Base-by-base conservation (phyloP, 2,888 invertebrate genomes). In the Chromoteleia sp. region DNA sequence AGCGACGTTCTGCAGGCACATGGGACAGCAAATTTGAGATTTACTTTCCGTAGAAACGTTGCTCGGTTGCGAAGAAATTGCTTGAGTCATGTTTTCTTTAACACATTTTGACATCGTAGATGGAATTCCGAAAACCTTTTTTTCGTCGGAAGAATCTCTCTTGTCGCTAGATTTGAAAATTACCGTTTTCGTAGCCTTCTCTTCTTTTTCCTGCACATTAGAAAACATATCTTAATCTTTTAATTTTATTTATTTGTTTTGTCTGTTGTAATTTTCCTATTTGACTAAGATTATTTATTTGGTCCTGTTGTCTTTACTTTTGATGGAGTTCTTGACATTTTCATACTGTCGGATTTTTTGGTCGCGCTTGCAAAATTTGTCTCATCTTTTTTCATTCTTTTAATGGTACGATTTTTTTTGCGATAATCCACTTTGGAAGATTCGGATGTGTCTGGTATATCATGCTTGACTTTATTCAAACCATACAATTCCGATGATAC, bases 1-100 rank as follows among this genome's bases (percentile, higher is more conserved):
- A 14, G 41, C 12, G 0, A 61, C 76, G 15, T 68, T 76, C 50
- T 59, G 75, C 0, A 58, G 29, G 21, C 75, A 75, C 30, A 59
- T 21, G 3, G 75, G 75, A 30, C 74, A 74, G 41, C 29, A 48
- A 21, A 10, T 41, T 14, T 3, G 14, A 14, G 39, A 14, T 4
- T 41, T 5, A 33, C 33, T 33, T 1, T 33, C 10, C 10, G 10
- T 2, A 10, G 33, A 10, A 33, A 33, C 10, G 1, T 33, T 33
- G 10, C 33, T 25, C 6, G 25, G 25, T 25, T 25, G 2, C 6
- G 25, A 25, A 25, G 25, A 25, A n/a, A n/a, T 25, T 25, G 25
- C 25, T 10, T 5, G 2, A 1, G 33, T 5, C 33, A 1, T 10
- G 6, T 33, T 7, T 33, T 33, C 33, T 10, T 33, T 33, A 5